Base-by-base conservation (phyloP, 2,888 invertebrate species). In the Zeuzera pyrina region DNA sequence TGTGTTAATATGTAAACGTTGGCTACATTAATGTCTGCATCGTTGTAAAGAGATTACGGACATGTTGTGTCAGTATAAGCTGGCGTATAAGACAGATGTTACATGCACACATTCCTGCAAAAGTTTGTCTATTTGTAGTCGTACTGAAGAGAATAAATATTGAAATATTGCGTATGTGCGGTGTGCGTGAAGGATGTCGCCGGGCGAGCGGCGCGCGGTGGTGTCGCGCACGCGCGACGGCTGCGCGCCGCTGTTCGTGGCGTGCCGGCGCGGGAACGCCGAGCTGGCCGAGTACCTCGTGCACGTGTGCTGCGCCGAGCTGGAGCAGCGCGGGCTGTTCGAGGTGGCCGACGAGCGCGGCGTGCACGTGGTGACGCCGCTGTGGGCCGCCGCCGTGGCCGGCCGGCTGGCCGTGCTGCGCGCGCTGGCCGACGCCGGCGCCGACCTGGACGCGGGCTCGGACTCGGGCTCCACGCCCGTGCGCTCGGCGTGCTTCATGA, bases 331-430 rank as follows among this genome's bases (percentile, higher is more conserved):
- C 50, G 95, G 96, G 22, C 81, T 90, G 39, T 95, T 91, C 67
- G 93, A 94, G 81, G 92, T 93, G 28, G 88, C 91, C 6, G 93
- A 93, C 66, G 95, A 95, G 62, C 87, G 87, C 52, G 88, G 90
- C 16, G 87, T 88, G 43, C 95, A 95, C 77, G 86, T 86, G 53
- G 95, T 94, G 2, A 94, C 95, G 8, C 95, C 96, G 15, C 79
- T 97, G 36, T 97, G 97, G 97, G 92, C 92, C 77, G 95, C 96
- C 2, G 92, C 95, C 2, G 96, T 96, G 1, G 90, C 92, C 3
- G 95, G 95, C 8, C 90, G 91, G 46, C 66, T 94, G 8, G 84
- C 86, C 24, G 91, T 93, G 43, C 89, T 96, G 30, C 89, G 91
- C 58, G 89, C 88, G 64, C 85, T 97, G 34, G 87, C 93, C 12